phyloP scores from a whole-genome alignment of 2,888 invertebrate species.

The Pachliopta kotzebuea region DNA sequence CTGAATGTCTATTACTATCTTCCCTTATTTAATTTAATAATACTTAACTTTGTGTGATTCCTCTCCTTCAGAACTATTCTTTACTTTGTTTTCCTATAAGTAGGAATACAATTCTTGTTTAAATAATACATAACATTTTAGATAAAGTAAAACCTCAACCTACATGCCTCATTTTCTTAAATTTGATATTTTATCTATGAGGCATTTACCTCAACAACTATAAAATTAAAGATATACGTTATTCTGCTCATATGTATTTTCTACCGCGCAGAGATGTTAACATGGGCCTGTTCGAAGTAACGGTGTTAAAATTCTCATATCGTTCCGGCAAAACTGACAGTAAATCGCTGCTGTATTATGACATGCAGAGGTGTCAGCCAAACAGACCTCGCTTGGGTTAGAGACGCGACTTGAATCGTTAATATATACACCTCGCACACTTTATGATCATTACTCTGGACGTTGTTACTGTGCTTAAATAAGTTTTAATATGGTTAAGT shows the following conservation, averaged over 20 bases:
- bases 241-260: background rate
- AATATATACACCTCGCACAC: constrained; percentile 29
- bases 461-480: background rate
- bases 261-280: background rate
- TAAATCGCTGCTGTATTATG: constrained; percentile 59
- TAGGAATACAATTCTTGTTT: no score
- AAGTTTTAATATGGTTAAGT: background rate
- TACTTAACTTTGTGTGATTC: no score
- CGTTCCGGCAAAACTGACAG: constrained; percentile 46
- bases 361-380: constrained; percentile 58
- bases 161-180: no score
- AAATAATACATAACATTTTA: no score
- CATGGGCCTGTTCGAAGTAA: constrained; percentile 28
- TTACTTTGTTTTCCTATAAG: no score
- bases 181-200: no score
- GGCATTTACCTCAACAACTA: no score
- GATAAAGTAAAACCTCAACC: no score
- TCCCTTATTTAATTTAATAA: no score
- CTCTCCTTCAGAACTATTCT: no score
- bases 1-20: no score
- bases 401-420: constrained; percentile 61
- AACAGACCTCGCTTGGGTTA: constrained; percentile 60
- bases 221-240: background rate
- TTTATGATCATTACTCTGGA: constrained; percentile 23
- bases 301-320: constrained; percentile 34